Base-by-base conservation (phyloP, 2,797 vertebrate genomes). In the Rhinella marina region DNA sequence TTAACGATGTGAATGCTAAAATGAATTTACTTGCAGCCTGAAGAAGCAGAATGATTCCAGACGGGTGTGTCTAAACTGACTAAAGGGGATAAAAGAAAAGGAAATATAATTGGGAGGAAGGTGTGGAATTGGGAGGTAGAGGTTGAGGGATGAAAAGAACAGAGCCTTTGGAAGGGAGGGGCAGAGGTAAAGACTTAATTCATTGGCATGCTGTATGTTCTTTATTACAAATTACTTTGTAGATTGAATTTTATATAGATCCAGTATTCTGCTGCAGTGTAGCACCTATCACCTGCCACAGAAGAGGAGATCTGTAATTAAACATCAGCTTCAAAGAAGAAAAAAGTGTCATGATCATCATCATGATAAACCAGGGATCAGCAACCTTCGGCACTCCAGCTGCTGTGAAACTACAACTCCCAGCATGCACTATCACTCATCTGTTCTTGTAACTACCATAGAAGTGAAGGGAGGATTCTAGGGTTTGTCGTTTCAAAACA, bases 11-110 rank as follows among this genome's bases (percentile, higher is more conserved):
- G 77, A 88, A 76, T 82, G 11, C 29, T 57, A 12, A 86, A 73
- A 64, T 87, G 29, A 61, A 75, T 77, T 78, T 75, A 61, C 7
- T 86, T 61, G 52, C 62, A 89, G 64, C 48, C 72, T 72, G 64
- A 27, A 41, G 32, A 72, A 89, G 73, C 13, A 59, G 62, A 84
- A 68, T 62, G 64, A 84, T 68, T 79, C 72, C 73, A 89, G 80
- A 89, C 84, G 64, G 88, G 88, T 79, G 87, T 88, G 88, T 89
- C 84, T 76, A 86, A 89, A 89, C 80, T 83, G 81, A 83, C 84
- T 78, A n/a, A 86, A 86, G 84, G 84, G 85, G 88, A 89, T 86
- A 73, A 89, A 82, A 89, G 88, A 86, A 86, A 86, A 86, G 80
- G 78, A 89, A 86, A 86, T 89, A 89, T 86, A 89, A 77, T 86